Evolutionary conservation across 1,140 invertebrate species (phyloP).

Genomic region (Carposina sasakii): DNA sequence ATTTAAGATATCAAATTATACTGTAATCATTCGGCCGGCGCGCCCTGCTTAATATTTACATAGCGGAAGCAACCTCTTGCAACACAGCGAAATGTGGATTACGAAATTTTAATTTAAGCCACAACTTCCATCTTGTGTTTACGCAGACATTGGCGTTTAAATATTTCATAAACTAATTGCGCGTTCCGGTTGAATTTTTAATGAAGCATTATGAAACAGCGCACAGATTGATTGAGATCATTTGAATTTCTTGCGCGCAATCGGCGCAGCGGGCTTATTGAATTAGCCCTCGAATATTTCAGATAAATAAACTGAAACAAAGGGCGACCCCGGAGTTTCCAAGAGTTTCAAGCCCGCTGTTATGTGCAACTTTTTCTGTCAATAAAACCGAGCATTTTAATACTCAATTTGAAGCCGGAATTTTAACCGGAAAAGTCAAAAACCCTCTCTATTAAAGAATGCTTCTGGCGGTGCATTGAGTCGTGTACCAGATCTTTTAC

Average conservation of each 20-base stretch:
- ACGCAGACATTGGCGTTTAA: constrained; percentile 47
- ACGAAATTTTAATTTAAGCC: constrained; percentile 58
- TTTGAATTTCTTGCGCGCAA: constrained; percentile 60
- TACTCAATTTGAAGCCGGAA: too few relatives aligned
- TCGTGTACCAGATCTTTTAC: too few relatives aligned
- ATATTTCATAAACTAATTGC: constrained; percentile 62
- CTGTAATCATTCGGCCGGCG: constrained; percentile 50
- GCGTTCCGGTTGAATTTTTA: constrained; percentile 56
- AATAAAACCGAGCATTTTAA: too few relatives aligned
- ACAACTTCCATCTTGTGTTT: constrained; percentile 50
- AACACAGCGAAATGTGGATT: constrained; percentile 48
- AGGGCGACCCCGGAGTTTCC: too few relatives aligned
- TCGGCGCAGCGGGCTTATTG: constrained; percentile 45
- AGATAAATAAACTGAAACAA: constrained; percentile 48
- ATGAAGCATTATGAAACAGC: constrained; percentile 48
- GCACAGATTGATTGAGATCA: constrained; percentile 55
- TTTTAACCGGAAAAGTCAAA: too few relatives aligned
- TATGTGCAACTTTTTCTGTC: constrained; percentile 27
- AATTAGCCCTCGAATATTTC: constrained; percentile 56
- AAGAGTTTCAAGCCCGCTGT: too few relatives aligned
- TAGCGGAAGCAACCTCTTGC: constrained; percentile 53
- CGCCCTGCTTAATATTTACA: constrained; percentile 60
- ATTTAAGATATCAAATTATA: constrained; percentile 67
- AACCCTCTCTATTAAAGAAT: too few relatives aligned
- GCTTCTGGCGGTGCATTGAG: too few relatives aligned